A percentile compares a stretch with the other conserved stretches of the same genome.
Evolutionary conservation across 2,797 vertebrate genomes (phyloP).

Genomic region (Pogoniulus pusillus): DNA sequence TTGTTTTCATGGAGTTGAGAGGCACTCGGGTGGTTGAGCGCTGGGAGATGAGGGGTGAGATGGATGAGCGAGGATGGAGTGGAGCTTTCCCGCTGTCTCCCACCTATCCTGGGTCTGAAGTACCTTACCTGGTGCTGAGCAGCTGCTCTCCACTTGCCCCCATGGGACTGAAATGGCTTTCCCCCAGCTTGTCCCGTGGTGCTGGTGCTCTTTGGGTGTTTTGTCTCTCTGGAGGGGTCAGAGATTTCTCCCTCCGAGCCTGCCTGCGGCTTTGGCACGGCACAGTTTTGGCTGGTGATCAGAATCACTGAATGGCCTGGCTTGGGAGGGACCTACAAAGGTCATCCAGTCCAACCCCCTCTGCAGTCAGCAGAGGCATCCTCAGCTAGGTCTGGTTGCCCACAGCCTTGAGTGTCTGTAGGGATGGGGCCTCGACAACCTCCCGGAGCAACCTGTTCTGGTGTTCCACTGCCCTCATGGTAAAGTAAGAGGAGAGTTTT

Average conservation of each 20-base stretch:
- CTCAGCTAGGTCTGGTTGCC: too few species aligned
- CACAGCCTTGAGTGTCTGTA: too few species aligned
- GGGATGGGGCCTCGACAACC: too few species aligned
- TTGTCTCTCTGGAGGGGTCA: not conserved
- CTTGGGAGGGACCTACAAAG: too few species aligned
- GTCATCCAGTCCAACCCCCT: too few species aligned
- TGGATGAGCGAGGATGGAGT: not conserved
- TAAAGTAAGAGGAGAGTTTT: not conserved
- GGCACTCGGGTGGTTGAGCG: fast-evolving
- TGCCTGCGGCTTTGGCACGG: fast-evolving
- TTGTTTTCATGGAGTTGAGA: not conserved
- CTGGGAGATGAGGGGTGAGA: not conserved
- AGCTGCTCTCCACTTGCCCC: not conserved
- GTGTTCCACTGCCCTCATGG: too few species aligned
- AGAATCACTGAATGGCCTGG: too few species aligned
- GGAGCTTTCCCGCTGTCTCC: not conserved
- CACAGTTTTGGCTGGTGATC: not conserved
- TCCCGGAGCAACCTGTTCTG: too few species aligned
- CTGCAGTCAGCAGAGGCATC: too few species aligned
- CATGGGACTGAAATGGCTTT: fast-evolving
- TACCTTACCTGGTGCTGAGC: not conserved
- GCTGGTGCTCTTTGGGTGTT: fast-evolving
- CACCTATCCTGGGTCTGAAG: fast-evolving
- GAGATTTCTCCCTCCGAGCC: not conserved
- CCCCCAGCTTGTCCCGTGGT: fast-evolving